These are phyloP conservation scores for Umimayanthus kanabou DNA, from an alignment of 92 coral and sea anemone genomes.

Conservation along the genomic window DNA sequence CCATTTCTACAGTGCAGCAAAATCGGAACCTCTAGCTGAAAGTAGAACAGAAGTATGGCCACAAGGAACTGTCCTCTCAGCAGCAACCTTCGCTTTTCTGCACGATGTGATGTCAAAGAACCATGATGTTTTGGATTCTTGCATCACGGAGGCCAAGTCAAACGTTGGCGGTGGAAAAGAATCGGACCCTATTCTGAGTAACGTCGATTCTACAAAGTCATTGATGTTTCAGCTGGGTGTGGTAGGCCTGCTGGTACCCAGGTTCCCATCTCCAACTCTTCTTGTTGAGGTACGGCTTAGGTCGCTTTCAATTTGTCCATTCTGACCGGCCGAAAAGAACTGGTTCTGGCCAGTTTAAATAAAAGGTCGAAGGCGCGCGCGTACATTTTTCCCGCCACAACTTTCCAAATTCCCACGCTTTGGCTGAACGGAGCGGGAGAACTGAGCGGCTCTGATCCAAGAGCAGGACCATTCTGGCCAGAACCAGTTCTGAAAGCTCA, in stretches of 20 bases:
- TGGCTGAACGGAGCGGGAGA: too few species aligned
- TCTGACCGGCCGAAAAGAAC: too few species aligned
- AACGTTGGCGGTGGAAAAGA: neutral
- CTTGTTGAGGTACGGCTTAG: constrained; percentile 1
- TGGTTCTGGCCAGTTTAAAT: too few species aligned
- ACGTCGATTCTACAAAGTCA: neutral
- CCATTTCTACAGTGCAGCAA: neutral
- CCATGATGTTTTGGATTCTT: neutral
- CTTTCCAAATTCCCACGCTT: too few species aligned
- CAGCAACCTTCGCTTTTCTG: constrained; percentile 19
- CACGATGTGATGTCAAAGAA: constrained; percentile 28
- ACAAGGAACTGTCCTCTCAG: constrained; percentile 25
- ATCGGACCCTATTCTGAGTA: neutral
- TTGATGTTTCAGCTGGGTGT: constrained; percentile 39
- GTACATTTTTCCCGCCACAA: too few species aligned
- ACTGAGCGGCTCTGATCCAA: too few species aligned
- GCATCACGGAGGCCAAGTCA: constrained; percentile 27
- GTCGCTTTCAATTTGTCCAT: too few species aligned
- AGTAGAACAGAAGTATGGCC: constrained; percentile 14
- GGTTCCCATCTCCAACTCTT: constrained; percentile 17
- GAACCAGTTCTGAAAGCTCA: too few species aligned
- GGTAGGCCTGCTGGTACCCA: constrained; percentile 21
- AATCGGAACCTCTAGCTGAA: neutral
- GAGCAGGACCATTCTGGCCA: neutral
- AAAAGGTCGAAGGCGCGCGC: too few species aligned